Evolutionary conservation across 2,113 vertebrate species (phyloP), one percentile per base, ranked within the genome.

Genomic region (Polyodon spathula): DNA sequence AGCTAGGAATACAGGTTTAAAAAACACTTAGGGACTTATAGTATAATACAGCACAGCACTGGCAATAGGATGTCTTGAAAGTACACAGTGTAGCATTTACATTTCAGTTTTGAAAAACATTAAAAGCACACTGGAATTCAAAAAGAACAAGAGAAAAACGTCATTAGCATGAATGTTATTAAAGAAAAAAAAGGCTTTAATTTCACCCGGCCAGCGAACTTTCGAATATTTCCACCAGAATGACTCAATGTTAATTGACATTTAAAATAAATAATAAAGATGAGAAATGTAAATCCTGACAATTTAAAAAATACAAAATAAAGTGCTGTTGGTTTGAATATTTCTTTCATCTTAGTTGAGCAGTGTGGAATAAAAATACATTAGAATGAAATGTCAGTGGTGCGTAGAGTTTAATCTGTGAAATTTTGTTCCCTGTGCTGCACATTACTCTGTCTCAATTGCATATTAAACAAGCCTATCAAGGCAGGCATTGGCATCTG

Each of bases 381-480:
- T 86, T 85, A 87, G 87, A 92, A 90, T 87, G 88, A 88, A 89
- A 85, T 88, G 85, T 86, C 89, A 89, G 89, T 86, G 88, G 86
- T 90, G 89, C 89, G 84, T 88, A 87, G 87, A 90, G 88, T 92
- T 91, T 90, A 92, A 90, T 92, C 87, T 88, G 86, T 84, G 87
- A 88, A 82, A 84, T 89, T 88, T 86, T 87, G 87, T 90, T 88
- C 88, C 86, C 84, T 81, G 88, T 84, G 85, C 88, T 87, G 83
- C 85, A 88, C 89, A 91, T 92, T 89, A 92, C 88, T 87, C 87
- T 82, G 84, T 88, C 89, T 91, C 88, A 87, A 92, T 90, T 89
- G 91, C 88, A 93, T 92, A 94, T 96, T 94, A 94, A 92, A 94
- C 90, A 84, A 91, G 87, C 88, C 89, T 88, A 92, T 96, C 90